Conservation (phyloP, 1,140 invertebrate species). For the Tetragonula clypearis region DNA sequence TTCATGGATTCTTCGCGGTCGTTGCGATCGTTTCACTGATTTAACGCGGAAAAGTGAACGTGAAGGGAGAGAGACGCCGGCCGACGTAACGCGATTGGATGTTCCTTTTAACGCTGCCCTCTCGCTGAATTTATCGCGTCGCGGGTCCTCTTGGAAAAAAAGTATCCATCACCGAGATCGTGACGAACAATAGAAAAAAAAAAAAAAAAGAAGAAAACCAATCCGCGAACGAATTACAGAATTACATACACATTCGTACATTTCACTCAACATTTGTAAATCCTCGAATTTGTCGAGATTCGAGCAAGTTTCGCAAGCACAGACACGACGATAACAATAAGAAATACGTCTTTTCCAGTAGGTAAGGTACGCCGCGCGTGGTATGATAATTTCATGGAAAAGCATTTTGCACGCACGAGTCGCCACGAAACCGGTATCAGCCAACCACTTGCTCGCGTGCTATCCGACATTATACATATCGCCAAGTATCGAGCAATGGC, state of each 20-base stretch:
- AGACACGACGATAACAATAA: too few species aligned
- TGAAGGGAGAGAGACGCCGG: background rate
- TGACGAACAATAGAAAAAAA: background rate
- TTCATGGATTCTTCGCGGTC: constrained; percentile 67
- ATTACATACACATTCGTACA: too few species aligned
- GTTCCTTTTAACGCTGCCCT: constrained; percentile 54
- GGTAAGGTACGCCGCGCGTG: background rate
- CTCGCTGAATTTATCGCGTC: constrained; percentile 43
- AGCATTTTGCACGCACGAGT: background rate
- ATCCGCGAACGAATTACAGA: too few species aligned
- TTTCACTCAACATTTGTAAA: too few species aligned
- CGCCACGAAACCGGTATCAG: background rate
- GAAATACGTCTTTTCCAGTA: background rate
- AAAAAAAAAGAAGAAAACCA: background rate
- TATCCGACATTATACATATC: background rate
- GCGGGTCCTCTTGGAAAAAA: background rate
- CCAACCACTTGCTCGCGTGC: background rate
- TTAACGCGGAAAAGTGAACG: constrained; percentile 49
- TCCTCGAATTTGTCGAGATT: too few species aligned
- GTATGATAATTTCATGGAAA: background rate
- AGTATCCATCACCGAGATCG: constrained; percentile 17
- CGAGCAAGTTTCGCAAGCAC: too few species aligned
- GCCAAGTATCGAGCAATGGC: constrained; percentile 1
- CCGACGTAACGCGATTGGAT: constrained; percentile 57
- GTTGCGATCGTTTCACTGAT: constrained; percentile 66